These are phyloP conservation scores for Papilio aristodemus DNA, from an alignment of 1,140 invertebrate genomes.

Conservation along the genomic window DNA sequence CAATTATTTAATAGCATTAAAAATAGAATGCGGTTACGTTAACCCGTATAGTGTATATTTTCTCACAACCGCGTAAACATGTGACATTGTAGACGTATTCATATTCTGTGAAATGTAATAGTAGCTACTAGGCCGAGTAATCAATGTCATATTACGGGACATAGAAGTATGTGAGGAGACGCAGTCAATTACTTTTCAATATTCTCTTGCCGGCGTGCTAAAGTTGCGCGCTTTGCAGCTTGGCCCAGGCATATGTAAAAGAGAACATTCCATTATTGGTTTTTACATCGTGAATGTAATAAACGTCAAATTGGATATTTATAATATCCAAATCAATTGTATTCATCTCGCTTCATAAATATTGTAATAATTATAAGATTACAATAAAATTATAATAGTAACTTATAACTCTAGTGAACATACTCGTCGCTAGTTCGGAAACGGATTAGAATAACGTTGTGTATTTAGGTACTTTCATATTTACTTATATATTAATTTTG, in stretches of 20 bases:
- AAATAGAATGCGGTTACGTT: conserved; percentile 29
- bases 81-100: neutral
- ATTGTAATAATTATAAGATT: too few relatives aligned
- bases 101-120: conserved; percentile 22
- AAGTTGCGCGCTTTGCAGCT: neutral
- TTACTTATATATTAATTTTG: too few relatives aligned
- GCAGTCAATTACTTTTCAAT: conserved; percentile 15
- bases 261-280: neutral
- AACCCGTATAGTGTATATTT: conserved; percentile 25
- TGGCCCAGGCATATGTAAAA: neutral
- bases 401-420: too few relatives aligned
- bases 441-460: too few relatives aligned
- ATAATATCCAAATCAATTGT: too few relatives aligned
- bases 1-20: conserved; percentile 32
- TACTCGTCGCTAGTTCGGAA: too few relatives aligned
- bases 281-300: neutral
- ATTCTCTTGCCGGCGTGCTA: neutral
- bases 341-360: too few relatives aligned
- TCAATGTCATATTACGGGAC: conserved; percentile 30
- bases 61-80: conserved; percentile 21
- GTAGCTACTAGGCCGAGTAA: neutral
- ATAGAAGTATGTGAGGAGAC: neutral
- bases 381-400: too few relatives aligned
- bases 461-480: too few relatives aligned
- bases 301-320: too few relatives aligned